A percentile compares a stretch with the other conserved stretches of the same genome.
phyloP scores from a whole-genome alignment of 2,797 vertebrate genomes.

The Alfaro cultratus region DNA sequence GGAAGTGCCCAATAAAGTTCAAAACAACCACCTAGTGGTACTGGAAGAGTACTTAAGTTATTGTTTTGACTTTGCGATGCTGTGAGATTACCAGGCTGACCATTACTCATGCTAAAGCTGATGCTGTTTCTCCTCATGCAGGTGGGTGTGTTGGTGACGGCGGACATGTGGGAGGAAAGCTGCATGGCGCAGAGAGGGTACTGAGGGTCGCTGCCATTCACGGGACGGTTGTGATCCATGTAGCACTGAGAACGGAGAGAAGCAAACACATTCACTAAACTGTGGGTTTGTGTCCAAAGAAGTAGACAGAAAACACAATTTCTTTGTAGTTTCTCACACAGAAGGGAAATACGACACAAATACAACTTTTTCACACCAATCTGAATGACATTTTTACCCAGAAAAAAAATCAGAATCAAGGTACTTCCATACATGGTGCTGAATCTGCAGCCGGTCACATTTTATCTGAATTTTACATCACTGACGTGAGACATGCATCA shows the following conservation, averaged over 20 bases:
- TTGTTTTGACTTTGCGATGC: neutral
- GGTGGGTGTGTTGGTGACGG: conserved; percentile 89
- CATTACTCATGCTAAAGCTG: conserved; percentile 86
- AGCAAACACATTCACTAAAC: neutral
- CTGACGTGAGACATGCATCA: too few relatives aligned
- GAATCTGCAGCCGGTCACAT: too few relatives aligned
- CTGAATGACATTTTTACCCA: too few relatives aligned
- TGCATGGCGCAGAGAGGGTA: conserved; percentile 96
- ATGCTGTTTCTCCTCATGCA: conserved; percentile 93
- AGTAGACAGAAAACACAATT: neutral
- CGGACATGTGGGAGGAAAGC: conserved; percentile 94
- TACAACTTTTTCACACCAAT: neutral
- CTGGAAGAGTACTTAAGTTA: neutral
- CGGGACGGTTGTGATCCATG: conserved; percentile 81
- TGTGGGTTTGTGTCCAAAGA: neutral
- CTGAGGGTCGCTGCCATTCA: conserved; percentile 75
- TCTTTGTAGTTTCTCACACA: neutral
- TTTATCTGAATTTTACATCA: too few relatives aligned
- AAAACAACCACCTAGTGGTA: neutral
- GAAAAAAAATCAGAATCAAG: too few relatives aligned
- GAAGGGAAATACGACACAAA: neutral
- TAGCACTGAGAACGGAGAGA: conserved; percentile 81
- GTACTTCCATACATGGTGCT: too few relatives aligned
- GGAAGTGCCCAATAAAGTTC: neutral
- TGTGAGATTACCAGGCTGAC: conserved; percentile 77